Base-by-base conservation (phyloP, 2,113 vertebrate species). In the Hippocampus zosterae region DNA sequence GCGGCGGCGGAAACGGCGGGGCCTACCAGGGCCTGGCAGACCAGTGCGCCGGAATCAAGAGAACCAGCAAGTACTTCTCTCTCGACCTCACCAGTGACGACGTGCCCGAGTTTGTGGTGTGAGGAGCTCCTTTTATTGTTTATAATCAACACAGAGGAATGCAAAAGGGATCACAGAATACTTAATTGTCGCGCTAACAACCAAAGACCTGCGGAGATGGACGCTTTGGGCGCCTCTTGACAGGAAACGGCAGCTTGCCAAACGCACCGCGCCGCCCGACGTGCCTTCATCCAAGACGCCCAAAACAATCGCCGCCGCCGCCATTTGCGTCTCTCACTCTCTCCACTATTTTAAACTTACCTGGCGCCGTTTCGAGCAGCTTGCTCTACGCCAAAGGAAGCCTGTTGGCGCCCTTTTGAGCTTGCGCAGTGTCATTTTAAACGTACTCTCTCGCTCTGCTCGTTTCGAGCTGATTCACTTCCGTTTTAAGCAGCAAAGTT, bases 51-150 rank as follows among this genome's bases (percentile, higher is more conserved):
- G 92, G 93, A 76, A 95, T 94, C 89, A 98, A 98, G 88, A 94
- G 97, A 90, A 93, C 96, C 90, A 99, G 95, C 94, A 99, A 98
- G 72, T 98, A 98, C 90, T 97, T 98, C 85, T 98, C 97, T 21
- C 86, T 99, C 90, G 96, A 99, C 76, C 94, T 99, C 70, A 95
- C 93, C 76, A 93, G 92, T 0, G 96, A 98, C 0, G 96, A 98
- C 73, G 93, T 98, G 25, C 96, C 96, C 0, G 97, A 99, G 89
- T 99, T 99, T 0, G 96, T 99, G 5, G 97, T 99, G 59, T 99
- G 92, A n/a, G 74, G 69, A 60, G 44, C 65, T 46, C 63, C 61
- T 66, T 15, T 5, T 63, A 66, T 71, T 72, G 69, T 77, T 82
- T 82, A 74, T 76, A 65, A 44, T 13, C 8, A 44, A 65, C 12